A percentile compares a stretch with the other conserved stretches of the same genome.
These are phyloP conservation scores for Podarcis muralis DNA, from an alignment of 2,113 vertebrate genomes.

Conservation along the genomic window DNA sequence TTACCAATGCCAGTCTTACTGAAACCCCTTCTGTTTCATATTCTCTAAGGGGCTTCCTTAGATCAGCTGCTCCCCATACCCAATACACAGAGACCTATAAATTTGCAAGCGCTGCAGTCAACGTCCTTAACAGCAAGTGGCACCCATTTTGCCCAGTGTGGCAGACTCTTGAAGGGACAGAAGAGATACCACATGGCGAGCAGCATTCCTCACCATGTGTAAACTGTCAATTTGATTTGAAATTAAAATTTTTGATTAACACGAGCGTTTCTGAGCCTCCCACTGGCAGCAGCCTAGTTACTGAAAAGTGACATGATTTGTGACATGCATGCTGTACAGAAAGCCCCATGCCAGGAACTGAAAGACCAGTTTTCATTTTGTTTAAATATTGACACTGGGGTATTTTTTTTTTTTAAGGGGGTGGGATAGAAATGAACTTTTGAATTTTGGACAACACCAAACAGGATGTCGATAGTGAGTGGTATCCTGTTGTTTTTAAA, in stretches of 20 bases:
- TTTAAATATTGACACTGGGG: slow-evolving; percentile 60
- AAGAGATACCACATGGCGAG: slow-evolving; percentile 70
- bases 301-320: slow-evolving; percentile 76
- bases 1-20: slow-evolving; percentile 62
- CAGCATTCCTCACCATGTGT: slow-evolving; percentile 74
- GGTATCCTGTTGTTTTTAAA: slow-evolving; percentile 17
- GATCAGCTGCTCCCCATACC: slow-evolving; percentile 64
- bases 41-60: slow-evolving; percentile 59
- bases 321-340: slow-evolving; percentile 72
- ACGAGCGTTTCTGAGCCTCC: slow-evolving; percentile 74
- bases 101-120: slow-evolving; percentile 58
- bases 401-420: not conserved
- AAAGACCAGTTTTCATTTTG: slow-evolving; percentile 70
- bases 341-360: slow-evolving; percentile 71
- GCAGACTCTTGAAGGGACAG: slow-evolving; percentile 51
- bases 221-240: slow-evolving; percentile 76
- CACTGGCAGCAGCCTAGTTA: slow-evolving; percentile 72
- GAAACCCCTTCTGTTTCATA: slow-evolving; percentile 71
- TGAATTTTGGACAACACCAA: slow-evolving; percentile 62
- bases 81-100: slow-evolving; percentile 65
- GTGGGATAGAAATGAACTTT: slow-evolving; percentile 59
- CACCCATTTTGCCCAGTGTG: slow-evolving; percentile 70
- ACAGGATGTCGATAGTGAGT: slow-evolving; percentile 48
- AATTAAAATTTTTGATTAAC: slow-evolving; percentile 76
- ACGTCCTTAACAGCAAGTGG: slow-evolving; percentile 69